Base-by-base conservation (phyloP, 2,888 invertebrate species). In the Volucella inflata region DNA sequence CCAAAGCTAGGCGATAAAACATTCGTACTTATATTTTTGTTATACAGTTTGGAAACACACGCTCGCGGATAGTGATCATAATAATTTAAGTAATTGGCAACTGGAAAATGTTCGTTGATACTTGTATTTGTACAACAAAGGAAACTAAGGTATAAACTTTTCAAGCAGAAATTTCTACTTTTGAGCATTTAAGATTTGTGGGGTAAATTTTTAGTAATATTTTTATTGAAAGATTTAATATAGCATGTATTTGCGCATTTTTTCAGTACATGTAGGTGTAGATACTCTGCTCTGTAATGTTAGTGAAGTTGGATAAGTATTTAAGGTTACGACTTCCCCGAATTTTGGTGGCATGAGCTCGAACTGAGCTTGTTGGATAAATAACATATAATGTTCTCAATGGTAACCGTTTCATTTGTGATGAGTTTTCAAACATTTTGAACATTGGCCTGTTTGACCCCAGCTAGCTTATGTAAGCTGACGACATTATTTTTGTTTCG, bases 31-130 rank as follows among this genome's bases (percentile, higher is more conserved):
- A 38, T 14, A 30, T 30, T 30, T 10, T 42, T 67, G 67, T 55
- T 67, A 53, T 53, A 2, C 53, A 44, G 44, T 53, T 42, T 67
- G n/a, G 16, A 67, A 44, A 44, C 16, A 21, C 36, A 68, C 68
- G 16, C 68, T 44, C 68, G 57, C 68, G 57, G 57, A 30, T 30
- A 12, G 40, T 12, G 48, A 30, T 36, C 57, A 67, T 55, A 46
- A 46, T 57, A 57, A 46, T 9, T 68, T 46, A 57, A 57, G 46
- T 53, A 16, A 9, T 65, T n/a, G 44, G 42, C 51, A 10, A 10
- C 55, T 68, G 55, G 55, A 44, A 16, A 68, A n/a, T 68, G 57
- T 67, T 55, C 30, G 4, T 51, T 36, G 62, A n/a, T 36, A 12
- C 30, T 30, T 6, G 44, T 44, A 12, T 11, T 11, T 11, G 40